A percentile compares a stretch with the other conserved stretches of the same genome.
phyloP scores from a whole-genome alignment of 2,113 vertebrate species.

The Crotalus helleri region DNA sequence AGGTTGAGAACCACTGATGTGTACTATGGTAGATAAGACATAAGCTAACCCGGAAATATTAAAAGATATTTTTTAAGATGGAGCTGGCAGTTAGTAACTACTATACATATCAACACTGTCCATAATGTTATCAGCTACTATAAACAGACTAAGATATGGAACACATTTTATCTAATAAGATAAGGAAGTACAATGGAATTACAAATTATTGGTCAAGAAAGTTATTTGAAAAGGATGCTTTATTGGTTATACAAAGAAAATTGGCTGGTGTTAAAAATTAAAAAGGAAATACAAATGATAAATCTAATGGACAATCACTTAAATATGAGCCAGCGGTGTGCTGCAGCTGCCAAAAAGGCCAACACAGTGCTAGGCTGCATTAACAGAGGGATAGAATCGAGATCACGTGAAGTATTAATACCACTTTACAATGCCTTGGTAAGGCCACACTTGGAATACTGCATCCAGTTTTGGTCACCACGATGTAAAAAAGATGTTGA shows the following conservation, averaged over 20 bases:
- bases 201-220: neutral
- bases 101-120: neutral
- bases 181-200: neutral
- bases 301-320: neutral
- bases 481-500: too few relatives aligned
- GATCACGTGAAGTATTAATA: too few relatives aligned
- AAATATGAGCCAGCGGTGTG: too few relatives aligned
- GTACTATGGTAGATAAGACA: neutral
- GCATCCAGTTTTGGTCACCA: too few relatives aligned
- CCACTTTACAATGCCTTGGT: too few relatives aligned
- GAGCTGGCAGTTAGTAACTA: neutral
- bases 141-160: neutral
- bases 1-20: too few relatives aligned
- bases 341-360: too few relatives aligned
- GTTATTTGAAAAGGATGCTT: neutral
- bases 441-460: too few relatives aligned
- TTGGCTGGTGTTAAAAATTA: neutral
- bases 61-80: neutral
- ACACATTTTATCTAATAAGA: neutral
- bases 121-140: neutral
- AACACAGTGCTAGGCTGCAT: too few relatives aligned
- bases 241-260: neutral
- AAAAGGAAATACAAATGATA: neutral
- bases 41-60: neutral
- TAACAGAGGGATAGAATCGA: too few relatives aligned